Percentiles rank a stretch among this genome's conserved stretches.
Conservation (phyloP, 2,888 invertebrate species). For the Branchinecta sandiegonensis region DNA sequence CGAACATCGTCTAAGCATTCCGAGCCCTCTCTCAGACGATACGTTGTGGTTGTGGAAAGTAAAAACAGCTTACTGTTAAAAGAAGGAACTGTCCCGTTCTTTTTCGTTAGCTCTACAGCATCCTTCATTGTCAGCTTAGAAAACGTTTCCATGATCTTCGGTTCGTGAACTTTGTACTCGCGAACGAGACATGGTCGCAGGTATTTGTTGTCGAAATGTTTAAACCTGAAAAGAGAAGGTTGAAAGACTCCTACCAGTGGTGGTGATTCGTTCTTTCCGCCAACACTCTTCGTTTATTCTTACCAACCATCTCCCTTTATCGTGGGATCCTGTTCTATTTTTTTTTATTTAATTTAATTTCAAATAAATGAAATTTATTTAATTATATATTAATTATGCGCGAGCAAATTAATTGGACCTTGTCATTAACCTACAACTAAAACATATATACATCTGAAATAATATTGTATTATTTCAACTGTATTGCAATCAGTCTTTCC, state of each 20-base stretch:
- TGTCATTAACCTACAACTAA: no score
- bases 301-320: neutral
- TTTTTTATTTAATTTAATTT: no score
- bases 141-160: slow-evolving; percentile 84
- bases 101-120: slow-evolving; percentile 77
- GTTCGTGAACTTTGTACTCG: slow-evolving; percentile 73
- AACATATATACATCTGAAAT: no score
- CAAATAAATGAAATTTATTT: no score
- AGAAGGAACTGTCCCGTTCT: slow-evolving; percentile 43
- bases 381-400: no score
- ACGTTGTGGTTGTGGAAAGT: no score
- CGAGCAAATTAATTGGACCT: no score
- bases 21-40: no score
- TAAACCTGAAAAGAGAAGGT: slow-evolving; percentile 47
- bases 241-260: neutral
- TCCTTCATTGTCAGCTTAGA: slow-evolving; percentile 85
- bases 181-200: slow-evolving; percentile 73
- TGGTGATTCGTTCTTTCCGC: slow-evolving; percentile 8
- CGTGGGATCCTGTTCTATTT: no score
- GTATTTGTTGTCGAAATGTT: slow-evolving; percentile 84
- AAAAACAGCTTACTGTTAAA: slow-evolving; percentile 7
- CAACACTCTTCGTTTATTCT: neutral
- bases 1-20: no score
- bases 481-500: no score
- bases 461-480: no score